These are phyloP conservation scores for Melanophora roralis DNA, from an alignment of 2,888 invertebrate species.

Conservation along the genomic window DNA sequence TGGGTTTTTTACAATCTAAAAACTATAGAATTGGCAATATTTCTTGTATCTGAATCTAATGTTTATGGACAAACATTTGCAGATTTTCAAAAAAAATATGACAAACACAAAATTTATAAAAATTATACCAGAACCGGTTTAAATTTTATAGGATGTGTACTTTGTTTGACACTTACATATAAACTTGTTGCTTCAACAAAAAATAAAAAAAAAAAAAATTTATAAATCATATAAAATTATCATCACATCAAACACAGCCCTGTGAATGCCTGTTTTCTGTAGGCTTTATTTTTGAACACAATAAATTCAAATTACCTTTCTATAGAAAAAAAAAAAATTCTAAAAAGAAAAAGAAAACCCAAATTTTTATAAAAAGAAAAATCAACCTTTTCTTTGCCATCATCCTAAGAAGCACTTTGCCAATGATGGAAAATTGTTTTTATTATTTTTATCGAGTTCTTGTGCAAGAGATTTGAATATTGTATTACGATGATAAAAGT, in stretches of 20 bases:
- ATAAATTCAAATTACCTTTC: too few species aligned
- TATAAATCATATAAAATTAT: slow-evolving; percentile 27
- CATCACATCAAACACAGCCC: too few species aligned
- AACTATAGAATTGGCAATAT: too few species aligned
- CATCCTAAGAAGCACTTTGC: not conserved
- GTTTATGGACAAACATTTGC: too few species aligned
- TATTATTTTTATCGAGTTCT: too few species aligned
- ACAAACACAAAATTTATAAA: slow-evolving; percentile 19
- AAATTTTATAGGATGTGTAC: not conserved
- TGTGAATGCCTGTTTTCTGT: too few species aligned
- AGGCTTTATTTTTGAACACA: too few species aligned
- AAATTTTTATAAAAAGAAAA: not conserved
- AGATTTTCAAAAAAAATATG: not conserved
- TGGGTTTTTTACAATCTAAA: too few species aligned
- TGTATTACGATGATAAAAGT: too few species aligned
- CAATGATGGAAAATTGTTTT: slow-evolving; percentile 7
- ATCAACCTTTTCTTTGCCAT: not conserved
- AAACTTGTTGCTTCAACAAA: not conserved
- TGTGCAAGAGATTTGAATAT: too few species aligned
- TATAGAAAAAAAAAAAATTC: not conserved
- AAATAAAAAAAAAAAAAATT: not conserved
- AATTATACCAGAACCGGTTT: slow-evolving; percentile 19
- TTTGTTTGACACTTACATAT: not conserved
- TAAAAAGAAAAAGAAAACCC: not conserved
- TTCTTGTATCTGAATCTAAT: too few species aligned